Evolutionary conservation across 2,888 invertebrate species (phyloP).

Genomic region (Morpho helenor): DNA sequence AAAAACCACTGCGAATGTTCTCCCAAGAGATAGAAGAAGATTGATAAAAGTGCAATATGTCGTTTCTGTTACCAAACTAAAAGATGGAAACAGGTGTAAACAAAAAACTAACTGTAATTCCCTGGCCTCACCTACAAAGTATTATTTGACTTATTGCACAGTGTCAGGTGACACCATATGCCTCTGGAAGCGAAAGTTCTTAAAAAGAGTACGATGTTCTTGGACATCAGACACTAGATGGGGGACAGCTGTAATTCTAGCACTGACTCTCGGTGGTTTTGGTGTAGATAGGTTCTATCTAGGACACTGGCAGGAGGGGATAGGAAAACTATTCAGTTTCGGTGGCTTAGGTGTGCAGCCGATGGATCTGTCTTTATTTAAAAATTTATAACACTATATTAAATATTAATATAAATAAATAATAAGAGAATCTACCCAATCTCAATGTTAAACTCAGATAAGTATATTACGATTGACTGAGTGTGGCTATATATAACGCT

Average conservation of each 20-base stretch:
- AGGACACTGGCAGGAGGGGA: constrained; percentile 99
- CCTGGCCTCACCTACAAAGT: constrained; percentile 84
- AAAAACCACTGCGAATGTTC: too few species aligned
- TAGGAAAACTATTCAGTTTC: constrained; percentile 99
- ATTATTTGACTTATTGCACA: constrained; percentile 92
- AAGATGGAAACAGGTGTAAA: constrained; percentile 88
- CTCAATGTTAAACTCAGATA: too few species aligned
- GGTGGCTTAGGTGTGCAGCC: constrained; percentile 98
- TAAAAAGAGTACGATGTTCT: constrained; percentile 93
- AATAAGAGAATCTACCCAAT: background rate
- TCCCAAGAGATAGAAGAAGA: too few species aligned
- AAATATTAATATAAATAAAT: constrained; percentile 4
- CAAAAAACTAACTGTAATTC: constrained; percentile 91
- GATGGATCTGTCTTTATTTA: constrained; percentile 97
- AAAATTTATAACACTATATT: constrained; percentile 19
- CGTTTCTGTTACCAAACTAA: constrained; percentile 98
- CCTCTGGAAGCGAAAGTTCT: constrained; percentile 91
- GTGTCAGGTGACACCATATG: constrained; percentile 91
- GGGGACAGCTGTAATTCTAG: constrained; percentile 95
- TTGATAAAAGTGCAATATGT: constrained; percentile 87
- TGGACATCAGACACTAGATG: constrained; percentile 98
- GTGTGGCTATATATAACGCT: too few species aligned
- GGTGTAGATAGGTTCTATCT: constrained; percentile 99
- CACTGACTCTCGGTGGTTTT: constrained; percentile 97
- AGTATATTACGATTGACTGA: too few species aligned